These are phyloP conservation scores for Acanthopleura granulata DNA, from an alignment of 2,888 invertebrate genomes.

Conservation along the genomic window DNA sequence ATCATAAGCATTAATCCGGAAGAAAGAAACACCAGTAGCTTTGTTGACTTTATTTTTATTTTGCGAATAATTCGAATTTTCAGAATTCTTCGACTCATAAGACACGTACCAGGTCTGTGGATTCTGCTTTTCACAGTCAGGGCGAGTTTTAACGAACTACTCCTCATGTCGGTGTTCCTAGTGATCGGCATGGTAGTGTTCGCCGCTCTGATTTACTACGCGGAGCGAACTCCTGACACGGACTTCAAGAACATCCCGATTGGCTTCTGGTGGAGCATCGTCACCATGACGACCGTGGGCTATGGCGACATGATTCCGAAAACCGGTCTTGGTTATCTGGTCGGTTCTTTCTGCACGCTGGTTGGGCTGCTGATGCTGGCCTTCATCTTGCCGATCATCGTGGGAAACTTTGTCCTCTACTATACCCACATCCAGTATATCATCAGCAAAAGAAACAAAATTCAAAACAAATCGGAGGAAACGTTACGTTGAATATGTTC, in stretches of 20 bases:
- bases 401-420: slow-evolving; percentile 66
- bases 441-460: slow-evolving; percentile 7
- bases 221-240: slow-evolving; percentile 43
- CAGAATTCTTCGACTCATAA: slow-evolving; percentile 61
- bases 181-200: slow-evolving; percentile 67
- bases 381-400: slow-evolving; percentile 66
- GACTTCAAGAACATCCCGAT: slow-evolving; percentile 64
- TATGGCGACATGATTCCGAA: slow-evolving; percentile 65
- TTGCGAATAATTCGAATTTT: slow-evolving; percentile 61
- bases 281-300: slow-evolving; percentile 67
- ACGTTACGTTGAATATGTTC: not conserved
- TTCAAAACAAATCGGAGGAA: not conserved
- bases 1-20: slow-evolving; percentile 49
- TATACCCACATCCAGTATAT: slow-evolving; percentile 64
- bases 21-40: slow-evolving; percentile 42
- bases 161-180: slow-evolving; percentile 64
- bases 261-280: slow-evolving; percentile 66
- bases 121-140: slow-evolving; percentile 65
- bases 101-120: slow-evolving; percentile 64
- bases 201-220: slow-evolving; percentile 64
- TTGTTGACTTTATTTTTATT: slow-evolving; percentile 62
- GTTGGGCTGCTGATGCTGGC: slow-evolving; percentile 64
- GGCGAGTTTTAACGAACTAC: slow-evolving; percentile 64
- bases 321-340: slow-evolving; percentile 57
- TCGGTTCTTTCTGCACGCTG: slow-evolving; percentile 62